Evolutionary conservation across 2,888 invertebrate species (phyloP).

Genomic region (Drosophila leonis): DNA sequence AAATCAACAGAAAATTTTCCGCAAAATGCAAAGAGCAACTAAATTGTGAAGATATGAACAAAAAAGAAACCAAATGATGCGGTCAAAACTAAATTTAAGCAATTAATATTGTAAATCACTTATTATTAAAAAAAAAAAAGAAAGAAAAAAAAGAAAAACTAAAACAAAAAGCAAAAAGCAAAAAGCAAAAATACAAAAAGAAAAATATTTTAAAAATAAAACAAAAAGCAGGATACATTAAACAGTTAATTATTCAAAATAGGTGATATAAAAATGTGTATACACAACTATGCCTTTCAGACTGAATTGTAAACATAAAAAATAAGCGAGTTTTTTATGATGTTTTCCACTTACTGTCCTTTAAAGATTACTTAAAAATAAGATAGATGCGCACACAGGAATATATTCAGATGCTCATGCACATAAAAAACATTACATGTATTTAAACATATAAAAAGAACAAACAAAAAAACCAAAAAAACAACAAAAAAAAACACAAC

Average conservation of each 20-base stretch:
- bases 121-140: conserved; percentile 54
- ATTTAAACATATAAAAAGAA: conserved; percentile 25
- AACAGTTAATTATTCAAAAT: conserved; percentile 77
- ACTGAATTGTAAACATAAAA: conserved; percentile 79
- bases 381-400: conserved; percentile 67
- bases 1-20: conserved; percentile 75
- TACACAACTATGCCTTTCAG: conserved; percentile 80
- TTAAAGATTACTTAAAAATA: conserved; percentile 67
- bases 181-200: conserved; percentile 46
- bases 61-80: conserved; percentile 37
- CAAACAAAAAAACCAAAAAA: neutral
- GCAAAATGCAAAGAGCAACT: conserved; percentile 56
- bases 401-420: conserved; percentile 58
- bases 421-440: conserved; percentile 51
- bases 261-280: conserved; percentile 79
- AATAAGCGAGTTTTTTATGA: conserved; percentile 76
- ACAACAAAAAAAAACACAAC: neutral
- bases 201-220: conserved; percentile 56
- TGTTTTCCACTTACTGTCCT: conserved; percentile 76
- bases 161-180: conserved; percentile 49
- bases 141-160: conserved; percentile 42
- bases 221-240: conserved; percentile 59
- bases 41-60: conserved; percentile 46
- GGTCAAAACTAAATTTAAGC: conserved; percentile 65
- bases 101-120: conserved; percentile 63